phyloP scores from a whole-genome alignment of 2,797 vertebrate genomes.

The Cynopterus sphinx region DNA sequence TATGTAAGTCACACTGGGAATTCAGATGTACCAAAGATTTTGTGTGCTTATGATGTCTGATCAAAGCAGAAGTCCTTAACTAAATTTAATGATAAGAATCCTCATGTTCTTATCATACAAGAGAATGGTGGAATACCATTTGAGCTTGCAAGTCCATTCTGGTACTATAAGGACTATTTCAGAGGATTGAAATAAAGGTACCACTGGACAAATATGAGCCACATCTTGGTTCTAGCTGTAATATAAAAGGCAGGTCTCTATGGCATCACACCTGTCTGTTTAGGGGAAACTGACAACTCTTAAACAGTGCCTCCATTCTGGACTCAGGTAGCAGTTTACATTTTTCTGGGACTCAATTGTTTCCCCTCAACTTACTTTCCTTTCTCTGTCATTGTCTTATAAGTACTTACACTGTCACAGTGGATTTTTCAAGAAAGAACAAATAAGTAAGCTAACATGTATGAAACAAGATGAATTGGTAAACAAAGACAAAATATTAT shows the following conservation, averaged over 20 bases:
- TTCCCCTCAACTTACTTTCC: neutral
- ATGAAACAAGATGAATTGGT: neutral
- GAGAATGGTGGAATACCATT: neutral
- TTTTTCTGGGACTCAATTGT: neutral
- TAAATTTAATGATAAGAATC: neutral
- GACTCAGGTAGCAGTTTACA: neutral
- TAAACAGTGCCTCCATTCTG: neutral
- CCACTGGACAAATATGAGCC: rapidly evolving
- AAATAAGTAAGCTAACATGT: neutral
- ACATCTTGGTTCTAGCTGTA: rapidly evolving
- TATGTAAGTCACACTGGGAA: neutral
- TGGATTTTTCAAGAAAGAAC: neutral
- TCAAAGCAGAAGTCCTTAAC: neutral
- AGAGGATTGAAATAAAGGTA: neutral
- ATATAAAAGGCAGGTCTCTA: neutral
- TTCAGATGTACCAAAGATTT: neutral
- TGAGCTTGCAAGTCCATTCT: neutral
- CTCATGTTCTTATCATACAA: neutral
- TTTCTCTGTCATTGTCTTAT: neutral
- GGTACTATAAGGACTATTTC: neutral
- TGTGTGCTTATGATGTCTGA: neutral
- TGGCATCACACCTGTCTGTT: no score
- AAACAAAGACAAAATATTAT: neutral
- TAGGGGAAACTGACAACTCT: neutral
- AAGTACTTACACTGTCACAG: neutral